Evolutionary conservation across 2,888 invertebrate species (phyloP).

Genomic region (Periphyllus acericola): DNA sequence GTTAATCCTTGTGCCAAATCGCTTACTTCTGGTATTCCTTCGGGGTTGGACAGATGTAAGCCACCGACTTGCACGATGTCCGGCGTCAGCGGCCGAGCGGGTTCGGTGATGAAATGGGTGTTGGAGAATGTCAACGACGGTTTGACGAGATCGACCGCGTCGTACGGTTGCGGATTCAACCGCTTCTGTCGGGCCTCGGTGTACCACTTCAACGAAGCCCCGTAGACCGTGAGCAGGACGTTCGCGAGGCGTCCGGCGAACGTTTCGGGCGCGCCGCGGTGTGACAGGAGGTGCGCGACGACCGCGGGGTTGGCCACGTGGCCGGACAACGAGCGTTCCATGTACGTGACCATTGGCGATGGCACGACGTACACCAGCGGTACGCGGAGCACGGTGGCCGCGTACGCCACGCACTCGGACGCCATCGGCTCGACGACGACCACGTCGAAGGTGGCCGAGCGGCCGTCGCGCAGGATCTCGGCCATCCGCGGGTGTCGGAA

Average conservation of each 20-base stretch:
- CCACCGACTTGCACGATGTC: constrained; percentile 30
- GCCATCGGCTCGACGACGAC: not conserved
- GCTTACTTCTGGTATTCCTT: constrained; percentile 8
- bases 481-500: not conserved
- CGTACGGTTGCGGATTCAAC: not conserved
- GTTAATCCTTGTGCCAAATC: too few species aligned
- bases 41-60: not conserved
- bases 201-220: not conserved
- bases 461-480: too few species aligned
- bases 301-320: not conserved
- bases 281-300: not conserved
- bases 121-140: too few species aligned
- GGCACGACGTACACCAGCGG: not conserved
- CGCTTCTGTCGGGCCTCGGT: not conserved
- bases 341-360: not conserved
- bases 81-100: not conserved
- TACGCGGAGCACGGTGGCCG: not conserved
- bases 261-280: not conserved
- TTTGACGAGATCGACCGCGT: not conserved
- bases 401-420: constrained; percentile 9
- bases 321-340: not conserved
- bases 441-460: not conserved
- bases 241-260: not conserved
- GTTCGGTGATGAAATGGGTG: too few species aligned
- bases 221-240: not conserved